Base-by-base conservation (phyloP, 2,113 vertebrate species). In the Platysteira castanea region DNA sequence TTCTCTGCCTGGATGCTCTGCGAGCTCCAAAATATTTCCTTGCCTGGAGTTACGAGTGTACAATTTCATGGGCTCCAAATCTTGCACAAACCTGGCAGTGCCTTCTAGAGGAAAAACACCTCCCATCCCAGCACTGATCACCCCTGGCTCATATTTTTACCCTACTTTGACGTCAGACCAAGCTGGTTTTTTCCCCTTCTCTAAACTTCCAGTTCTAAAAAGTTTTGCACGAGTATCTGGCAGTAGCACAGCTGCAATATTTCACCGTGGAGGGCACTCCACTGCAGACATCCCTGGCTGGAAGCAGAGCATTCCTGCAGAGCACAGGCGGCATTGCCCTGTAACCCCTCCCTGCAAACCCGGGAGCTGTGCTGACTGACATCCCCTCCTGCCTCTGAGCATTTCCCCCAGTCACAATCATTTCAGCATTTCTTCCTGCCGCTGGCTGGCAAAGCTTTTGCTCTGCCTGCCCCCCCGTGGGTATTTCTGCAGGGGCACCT, bases 341-440 rank as follows among this genome's bases (percentile, higher is more conserved):
- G 3, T 15, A n/a, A 13, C 22, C 47, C 52, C 73, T 59, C 2
- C 19, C 44, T 1, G 1, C 10, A 46, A 8, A 11, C 20, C 16
- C 0, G 0, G 47, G 44, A 49, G 20, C 46, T 1, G 2, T 7
- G 42, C 63, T 11, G 12, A 7, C 37, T 3, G 7, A 12, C 49
- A 49, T 46, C 59, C 49, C 20, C 63, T 73, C 46, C 75, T 49
- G 49, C 57, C 70, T 39, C n/a, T 0, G 0, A 53, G 15, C 44
- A 2, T 21, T 44, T 79, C 14, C 47, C 53, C 37, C 30, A 20
- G 50, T 4, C 17, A 27, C 67, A 24, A 4, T 0, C 9, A 17
- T 13, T 57, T 21, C 59, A 21, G n/a, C 21, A 0, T 8, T 46
- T 42, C 53, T 24, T 74, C 37, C 50, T 0, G 1, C 70, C 74